Percentiles rank a stretch among this genome's conserved stretches.
These are phyloP conservation scores for Aphodius sticticus DNA, from an alignment of 2,888 invertebrate species.

Conservation along the genomic window DNA sequence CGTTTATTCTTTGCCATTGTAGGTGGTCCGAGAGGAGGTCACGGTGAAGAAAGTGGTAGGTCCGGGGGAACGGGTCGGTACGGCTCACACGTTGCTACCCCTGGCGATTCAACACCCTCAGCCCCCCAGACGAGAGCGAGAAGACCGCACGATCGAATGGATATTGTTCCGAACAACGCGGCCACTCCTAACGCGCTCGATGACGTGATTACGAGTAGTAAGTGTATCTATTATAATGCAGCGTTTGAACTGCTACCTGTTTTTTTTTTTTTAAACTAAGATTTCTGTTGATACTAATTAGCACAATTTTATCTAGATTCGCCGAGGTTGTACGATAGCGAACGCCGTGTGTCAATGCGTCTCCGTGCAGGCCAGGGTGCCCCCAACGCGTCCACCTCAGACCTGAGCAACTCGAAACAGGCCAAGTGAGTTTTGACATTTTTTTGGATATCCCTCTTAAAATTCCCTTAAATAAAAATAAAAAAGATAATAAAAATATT, in stretches of 20 bases:
- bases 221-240: conserved; percentile 39
- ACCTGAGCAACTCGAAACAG: conserved; percentile 60
- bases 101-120: conserved; percentile 55
- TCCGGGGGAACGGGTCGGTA: conserved; percentile 48
- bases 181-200: conserved; percentile 58
- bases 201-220: conserved; percentile 58
- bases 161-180: conserved; percentile 58
- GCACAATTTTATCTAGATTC: conserved; percentile 52
- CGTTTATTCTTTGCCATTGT: conserved; percentile 10
- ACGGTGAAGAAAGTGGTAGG: conserved; percentile 59
- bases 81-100: conserved; percentile 54
- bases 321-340: conserved; percentile 56
- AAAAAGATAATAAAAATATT: background rate
- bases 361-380: conserved; percentile 56
- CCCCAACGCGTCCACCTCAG: conserved; percentile 60
- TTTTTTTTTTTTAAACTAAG: too few species aligned
- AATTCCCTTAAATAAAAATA: background rate
- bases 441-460: background rate
- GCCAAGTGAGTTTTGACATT: conserved; percentile 60
- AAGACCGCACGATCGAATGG: conserved; percentile 56
- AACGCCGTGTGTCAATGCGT: conserved; percentile 58
- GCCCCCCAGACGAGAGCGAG: conserved; percentile 55
- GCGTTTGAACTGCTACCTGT: background rate
- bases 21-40: conserved; percentile 62
- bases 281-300: background rate